phyloP scores from a whole-genome alignment of 2,113 vertebrate genomes.

The Neomonachus schauinslandi region DNA sequence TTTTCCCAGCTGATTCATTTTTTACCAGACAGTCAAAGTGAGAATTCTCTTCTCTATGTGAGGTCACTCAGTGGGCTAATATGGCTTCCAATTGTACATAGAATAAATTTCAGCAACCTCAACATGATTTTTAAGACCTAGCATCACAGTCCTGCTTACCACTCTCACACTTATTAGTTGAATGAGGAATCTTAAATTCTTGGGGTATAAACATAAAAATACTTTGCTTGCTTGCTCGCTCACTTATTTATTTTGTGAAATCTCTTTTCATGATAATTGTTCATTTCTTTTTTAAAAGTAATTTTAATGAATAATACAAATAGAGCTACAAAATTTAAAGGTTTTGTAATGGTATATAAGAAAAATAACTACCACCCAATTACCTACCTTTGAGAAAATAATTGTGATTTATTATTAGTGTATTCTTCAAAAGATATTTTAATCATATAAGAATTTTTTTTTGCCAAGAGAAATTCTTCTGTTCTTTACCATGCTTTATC shows the following conservation, averaged over 20 bases:
- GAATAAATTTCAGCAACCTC: neutral
- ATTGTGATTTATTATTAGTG: neutral
- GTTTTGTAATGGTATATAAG: neutral
- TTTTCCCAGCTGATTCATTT: neutral
- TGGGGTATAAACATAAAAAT: neutral
- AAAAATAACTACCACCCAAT: neutral
- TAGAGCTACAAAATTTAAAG: neutral
- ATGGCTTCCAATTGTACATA: neutral
- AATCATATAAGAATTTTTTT: neutral
- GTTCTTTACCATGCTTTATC: neutral
- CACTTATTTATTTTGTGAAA: neutral
- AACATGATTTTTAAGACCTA: neutral
- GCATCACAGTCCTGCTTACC: neutral
- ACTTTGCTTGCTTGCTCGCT: neutral
- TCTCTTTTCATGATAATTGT: neutral
- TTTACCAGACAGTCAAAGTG: neutral
- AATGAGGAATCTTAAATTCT: neutral
- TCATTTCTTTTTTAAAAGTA: neutral
- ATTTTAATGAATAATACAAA: neutral
- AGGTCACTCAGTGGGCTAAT: neutral
- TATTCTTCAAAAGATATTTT: neutral
- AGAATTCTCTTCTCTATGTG: neutral
- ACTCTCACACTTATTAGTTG: neutral
- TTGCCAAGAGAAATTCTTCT: neutral
- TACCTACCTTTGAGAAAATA: neutral